Percentiles rank a stretch among this genome's conserved stretches.
Conservation (phyloP, 2,888 invertebrate species). For the Phragmatobia fuliginosa region DNA sequence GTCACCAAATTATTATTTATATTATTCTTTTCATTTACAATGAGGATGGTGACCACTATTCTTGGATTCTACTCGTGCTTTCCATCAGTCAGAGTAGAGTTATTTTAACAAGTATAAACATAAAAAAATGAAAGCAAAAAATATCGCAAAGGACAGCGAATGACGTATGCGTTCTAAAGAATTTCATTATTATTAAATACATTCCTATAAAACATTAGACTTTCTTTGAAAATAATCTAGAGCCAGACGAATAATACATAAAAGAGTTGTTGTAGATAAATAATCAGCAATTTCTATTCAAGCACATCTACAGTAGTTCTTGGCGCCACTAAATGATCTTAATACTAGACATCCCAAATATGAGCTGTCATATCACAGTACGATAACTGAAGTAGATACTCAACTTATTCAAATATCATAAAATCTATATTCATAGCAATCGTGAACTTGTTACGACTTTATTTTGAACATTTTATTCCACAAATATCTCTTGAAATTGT, state of each 20-base stretch:
- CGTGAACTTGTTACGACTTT: conserved; percentile 62
- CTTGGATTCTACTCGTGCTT: no score
- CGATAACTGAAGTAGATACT: conserved; percentile 31
- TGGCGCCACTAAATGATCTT: conserved; percentile 39
- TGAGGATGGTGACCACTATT: no score
- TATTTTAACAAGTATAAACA: no score
- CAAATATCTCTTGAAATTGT: conserved; percentile 47
- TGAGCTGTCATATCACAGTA: conserved; percentile 44
- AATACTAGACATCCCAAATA: conserved; percentile 13
- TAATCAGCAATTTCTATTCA: conserved; percentile 5
- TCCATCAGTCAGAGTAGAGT: no score
- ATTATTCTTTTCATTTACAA: no score
- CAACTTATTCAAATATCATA: conserved; percentile 54
- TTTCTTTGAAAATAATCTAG: neutral
- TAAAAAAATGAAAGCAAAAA: neutral
- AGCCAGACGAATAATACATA: neutral
- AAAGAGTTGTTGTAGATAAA: neutral
- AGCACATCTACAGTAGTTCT: conserved; percentile 24
- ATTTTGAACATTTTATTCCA: conserved; percentile 52
- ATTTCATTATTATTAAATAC: neutral
- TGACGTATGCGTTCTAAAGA: neutral
- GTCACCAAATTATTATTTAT: no score
- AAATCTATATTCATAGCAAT: conserved; percentile 68
- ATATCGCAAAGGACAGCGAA: neutral
- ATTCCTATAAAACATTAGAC: neutral